Base-by-base conservation (phyloP, 2,113 vertebrate species). In the Cyprinodon brontotheroides region DNA sequence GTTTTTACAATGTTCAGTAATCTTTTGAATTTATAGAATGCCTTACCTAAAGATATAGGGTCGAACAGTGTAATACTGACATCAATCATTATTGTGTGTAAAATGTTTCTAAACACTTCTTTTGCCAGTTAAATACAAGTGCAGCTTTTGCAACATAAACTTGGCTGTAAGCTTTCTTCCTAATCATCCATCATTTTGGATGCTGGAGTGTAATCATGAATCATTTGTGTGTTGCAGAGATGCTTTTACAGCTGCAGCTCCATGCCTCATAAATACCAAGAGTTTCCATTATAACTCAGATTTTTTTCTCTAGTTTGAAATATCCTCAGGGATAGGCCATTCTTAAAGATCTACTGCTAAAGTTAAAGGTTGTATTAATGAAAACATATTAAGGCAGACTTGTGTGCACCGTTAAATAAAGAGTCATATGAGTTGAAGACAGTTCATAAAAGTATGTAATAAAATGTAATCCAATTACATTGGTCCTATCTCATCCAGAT, bases 161-260 rank as follows among this genome's bases (percentile, higher is more conserved):
- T 38, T 40, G 59, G 7, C 68, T 75, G 53, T 47, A 45, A 50
- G 29, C 38, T 8, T 48, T 62, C 47, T 37, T 43, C 43, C 61
- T 62, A 64, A 74, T 70, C 14, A 72, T 76, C n/a, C 20, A 4
- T 80, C 70, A 59, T 39, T 68, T 66, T 74, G 59, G 59, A 65
- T 29, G 1, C 53, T 57, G 39, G 12, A 9, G 13, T 48, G n/a
- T 41, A 53, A 76, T 71, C 66, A 74, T 81, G 72, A 53, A 47
- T 75, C 61, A 70, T 57, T 72, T 72, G 63, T 69, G n/a, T 61
- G 66, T 72, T 43, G 17, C 75, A 20, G 50, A 38, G 65, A 14
- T 71, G 48, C 75, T 76, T 53, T 63, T 36, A 45, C 63, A 77
- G 78, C 78, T 68, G 38, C 63, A 74, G 67, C 72, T 36, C 61